Conservation (phyloP, 2,113 vertebrate species). For the Empidonax alnorum region DNA sequence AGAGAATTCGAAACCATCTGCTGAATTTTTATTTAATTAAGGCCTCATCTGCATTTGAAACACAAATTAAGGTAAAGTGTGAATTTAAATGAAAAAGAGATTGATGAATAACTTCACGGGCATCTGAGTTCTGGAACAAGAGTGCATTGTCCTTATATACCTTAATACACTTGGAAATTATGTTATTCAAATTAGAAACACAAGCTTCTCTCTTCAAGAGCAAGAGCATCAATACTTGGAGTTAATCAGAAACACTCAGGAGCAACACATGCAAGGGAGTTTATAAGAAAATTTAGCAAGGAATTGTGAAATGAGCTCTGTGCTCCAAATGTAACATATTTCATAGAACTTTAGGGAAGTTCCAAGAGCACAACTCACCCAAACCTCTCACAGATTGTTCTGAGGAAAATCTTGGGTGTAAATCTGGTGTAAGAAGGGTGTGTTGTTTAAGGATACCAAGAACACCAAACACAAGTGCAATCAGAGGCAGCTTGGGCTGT, state of each 20-base stretch:
- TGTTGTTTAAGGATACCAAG: neutral
- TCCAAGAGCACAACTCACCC: neutral
- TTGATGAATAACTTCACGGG: constrained; percentile 63
- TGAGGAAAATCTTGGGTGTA: neutral
- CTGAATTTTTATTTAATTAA: constrained; percentile 72
- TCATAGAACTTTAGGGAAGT: constrained; percentile 24
- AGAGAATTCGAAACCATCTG: constrained; percentile 57
- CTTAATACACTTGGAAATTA: constrained; percentile 30
- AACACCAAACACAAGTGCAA: neutral
- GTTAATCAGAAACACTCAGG: constrained; percentile 49
- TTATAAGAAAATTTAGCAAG: neutral
- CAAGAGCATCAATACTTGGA: neutral
- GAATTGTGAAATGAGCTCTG: constrained; percentile 24
- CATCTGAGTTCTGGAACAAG: constrained; percentile 36
- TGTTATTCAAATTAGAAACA: constrained; percentile 54
- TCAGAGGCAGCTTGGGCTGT: neutral
- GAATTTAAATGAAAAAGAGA: constrained; percentile 70
- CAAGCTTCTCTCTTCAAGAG: constrained; percentile 31
- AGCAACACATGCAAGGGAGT: neutral
- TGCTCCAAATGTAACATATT: neutral
- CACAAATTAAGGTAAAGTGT: constrained; percentile 63
- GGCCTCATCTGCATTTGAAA: constrained; percentile 68
- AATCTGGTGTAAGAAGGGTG: neutral
- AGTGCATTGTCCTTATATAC: constrained; percentile 57
- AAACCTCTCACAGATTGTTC: neutral